Base-by-base conservation (phyloP, 1,140 invertebrate genomes). In the Portunus trituberculatus region DNA sequence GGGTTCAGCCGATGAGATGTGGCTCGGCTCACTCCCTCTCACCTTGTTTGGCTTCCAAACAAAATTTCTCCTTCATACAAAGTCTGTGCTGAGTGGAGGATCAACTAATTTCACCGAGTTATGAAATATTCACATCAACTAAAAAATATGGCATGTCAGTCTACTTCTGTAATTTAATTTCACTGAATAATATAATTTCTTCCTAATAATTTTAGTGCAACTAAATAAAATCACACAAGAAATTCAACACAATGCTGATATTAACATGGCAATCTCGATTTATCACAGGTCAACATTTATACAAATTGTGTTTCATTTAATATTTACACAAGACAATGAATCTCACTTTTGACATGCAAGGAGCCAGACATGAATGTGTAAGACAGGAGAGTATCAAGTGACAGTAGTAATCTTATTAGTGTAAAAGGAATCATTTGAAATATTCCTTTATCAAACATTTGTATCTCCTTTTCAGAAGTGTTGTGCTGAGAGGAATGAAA, bases 351-450 rank as follows among this genome's bases (percentile, higher is more conserved):
- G 25, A 20, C 31, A 46, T 76, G 67, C 25, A 91, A 76, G 32
- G 32, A 39, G 67, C n/a, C 90, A 31, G 67, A 76, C 25, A 76
- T 25, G 31, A 20, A 32, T 29, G n/a, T 76, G 14, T 39, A 48
- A 29, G 28, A 76, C 28, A 91, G 31, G 14, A 59, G 28, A n/a
- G 20, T 76, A 76, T 76, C 20, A n/a, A 76, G 20, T 76, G 16
- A 25, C 20, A 2, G 39, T 39, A 39, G 67, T n/a, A 7, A 76
- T 76, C n/a, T 25, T 76, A 7, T 76, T 76, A 59, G 32, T 89
- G 87, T n/a, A 89, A 89, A 89, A 28, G 46, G 28, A 91, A 31
- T 46, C 52, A 59, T 91, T 46, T 76, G 29, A 76, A 32, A 59
- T 46, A 59, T 76, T 29, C 31, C 31, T 89, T 89, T 89, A 28